Evolutionary conservation across 2,113 vertebrate species (phyloP).

Genomic region (Rhinopomastus cyanomelas): DNA sequence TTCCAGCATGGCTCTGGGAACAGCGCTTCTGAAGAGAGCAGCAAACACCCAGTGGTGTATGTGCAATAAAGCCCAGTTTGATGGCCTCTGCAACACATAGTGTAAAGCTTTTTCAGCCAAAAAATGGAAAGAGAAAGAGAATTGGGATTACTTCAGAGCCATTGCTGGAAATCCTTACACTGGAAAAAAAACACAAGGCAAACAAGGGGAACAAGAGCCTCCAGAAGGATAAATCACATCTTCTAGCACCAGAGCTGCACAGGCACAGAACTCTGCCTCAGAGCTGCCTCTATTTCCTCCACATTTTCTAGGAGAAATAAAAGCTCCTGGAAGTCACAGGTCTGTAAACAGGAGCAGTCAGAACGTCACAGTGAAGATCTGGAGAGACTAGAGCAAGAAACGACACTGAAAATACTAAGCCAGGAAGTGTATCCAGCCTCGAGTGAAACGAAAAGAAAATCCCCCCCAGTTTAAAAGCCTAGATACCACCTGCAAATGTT

Average conservation of each 20-base stretch:
- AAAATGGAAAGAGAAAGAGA: not conserved
- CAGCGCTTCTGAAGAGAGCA: not conserved
- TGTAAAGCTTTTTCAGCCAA: not conserved
- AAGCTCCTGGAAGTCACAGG: not conserved
- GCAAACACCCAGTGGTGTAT: not conserved
- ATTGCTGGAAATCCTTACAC: not conserved
- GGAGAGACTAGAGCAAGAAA: not conserved
- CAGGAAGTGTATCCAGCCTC: not conserved
- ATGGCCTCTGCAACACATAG: not conserved
- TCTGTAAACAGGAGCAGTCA: not conserved
- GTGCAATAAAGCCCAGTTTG: not conserved
- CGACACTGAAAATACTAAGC: not conserved
- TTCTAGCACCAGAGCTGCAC: rapidly evolving
- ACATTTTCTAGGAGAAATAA: not conserved
- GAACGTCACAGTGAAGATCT: not conserved
- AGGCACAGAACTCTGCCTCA: not conserved
- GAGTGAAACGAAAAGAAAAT: not conserved
- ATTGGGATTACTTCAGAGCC: not conserved
- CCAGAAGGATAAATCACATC: not conserved
- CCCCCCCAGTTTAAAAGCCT: not conserved
- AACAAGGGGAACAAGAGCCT: not conserved
- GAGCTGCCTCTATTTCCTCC: not conserved
- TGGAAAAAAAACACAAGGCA: not conserved
- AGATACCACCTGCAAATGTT: not conserved
- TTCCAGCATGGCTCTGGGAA: not conserved